phyloP scores from a whole-genome alignment of 2,113 vertebrate species.

The Hemiscyllium ocellatum region DNA sequence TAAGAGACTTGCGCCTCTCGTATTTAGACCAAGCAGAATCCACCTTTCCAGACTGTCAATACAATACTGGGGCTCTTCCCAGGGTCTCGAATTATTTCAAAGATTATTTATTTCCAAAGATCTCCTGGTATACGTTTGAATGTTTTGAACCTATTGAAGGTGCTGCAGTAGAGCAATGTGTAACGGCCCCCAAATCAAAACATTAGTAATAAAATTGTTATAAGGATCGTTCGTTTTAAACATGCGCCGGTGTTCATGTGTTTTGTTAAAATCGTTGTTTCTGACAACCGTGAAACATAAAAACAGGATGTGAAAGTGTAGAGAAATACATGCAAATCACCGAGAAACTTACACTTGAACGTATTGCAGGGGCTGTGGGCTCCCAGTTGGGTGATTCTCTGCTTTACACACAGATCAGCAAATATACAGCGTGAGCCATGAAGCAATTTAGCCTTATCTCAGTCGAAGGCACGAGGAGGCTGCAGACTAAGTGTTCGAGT shows the following conservation, averaged over 20 bases:
- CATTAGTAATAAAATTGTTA: background rate
- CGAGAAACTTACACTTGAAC: background rate
- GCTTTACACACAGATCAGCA: background rate
- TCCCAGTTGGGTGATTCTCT: background rate
- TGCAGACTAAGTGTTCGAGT: background rate
- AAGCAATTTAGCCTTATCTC: background rate
- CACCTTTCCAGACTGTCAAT: background rate
- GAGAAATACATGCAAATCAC: background rate
- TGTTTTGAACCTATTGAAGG: background rate
- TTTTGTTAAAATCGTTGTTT: background rate
- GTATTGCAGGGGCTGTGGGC: background rate
- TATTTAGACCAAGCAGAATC: background rate
- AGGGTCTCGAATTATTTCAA: background rate
- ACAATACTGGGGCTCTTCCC: background rate
- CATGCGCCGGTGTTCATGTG: background rate
- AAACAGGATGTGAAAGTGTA: too few relatives aligned
- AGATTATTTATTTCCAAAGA: background rate
- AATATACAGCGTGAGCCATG: background rate
- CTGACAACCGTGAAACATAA: background rate
- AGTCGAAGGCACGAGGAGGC: background rate
- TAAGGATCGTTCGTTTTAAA: too few relatives aligned
- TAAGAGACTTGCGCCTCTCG: background rate
- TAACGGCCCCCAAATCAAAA: background rate
- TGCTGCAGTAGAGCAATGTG: background rate
- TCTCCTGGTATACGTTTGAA: background rate